Percentiles rank a stretch among this genome's conserved stretches.
Conservation (phyloP, 2,888 invertebrate species). For the Clunio marinus region DNA sequence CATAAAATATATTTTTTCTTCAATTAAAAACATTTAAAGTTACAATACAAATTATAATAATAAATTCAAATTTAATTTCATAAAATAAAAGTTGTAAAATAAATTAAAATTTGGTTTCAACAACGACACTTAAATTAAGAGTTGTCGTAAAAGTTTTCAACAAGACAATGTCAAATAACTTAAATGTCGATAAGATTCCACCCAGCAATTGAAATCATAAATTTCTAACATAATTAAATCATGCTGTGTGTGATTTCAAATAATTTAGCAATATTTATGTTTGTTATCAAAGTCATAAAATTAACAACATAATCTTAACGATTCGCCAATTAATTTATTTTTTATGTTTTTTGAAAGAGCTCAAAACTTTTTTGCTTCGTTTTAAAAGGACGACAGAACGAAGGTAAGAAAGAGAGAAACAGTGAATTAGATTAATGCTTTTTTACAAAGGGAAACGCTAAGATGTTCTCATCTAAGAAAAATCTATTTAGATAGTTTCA, state of each 20-base stretch:
- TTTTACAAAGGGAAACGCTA: neutral
- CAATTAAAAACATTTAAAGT: neutral
- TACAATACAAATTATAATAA: too few relatives aligned
- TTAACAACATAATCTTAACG: neutral
- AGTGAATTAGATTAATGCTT: neutral
- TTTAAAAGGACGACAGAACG: conserved; percentile 5
- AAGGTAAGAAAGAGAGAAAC: neutral
- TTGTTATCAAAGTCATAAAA: neutral
- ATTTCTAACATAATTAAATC: conserved; percentile 27
- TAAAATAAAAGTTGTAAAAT: too few relatives aligned
- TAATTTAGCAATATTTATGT: neutral
- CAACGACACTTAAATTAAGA: too few relatives aligned
- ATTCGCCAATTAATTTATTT: conserved; percentile 13
- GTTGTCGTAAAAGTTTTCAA: too few relatives aligned
- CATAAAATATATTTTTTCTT: neutral
- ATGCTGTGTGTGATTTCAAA: conserved; percentile 42
- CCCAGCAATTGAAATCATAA: neutral
- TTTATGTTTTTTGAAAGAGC: conserved; percentile 41
- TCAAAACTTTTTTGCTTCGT: conserved; percentile 41
- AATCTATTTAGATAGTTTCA: neutral
- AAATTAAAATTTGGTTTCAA: too few relatives aligned
- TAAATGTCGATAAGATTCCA: too few relatives aligned
- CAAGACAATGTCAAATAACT: too few relatives aligned
- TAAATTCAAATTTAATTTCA: too few relatives aligned
- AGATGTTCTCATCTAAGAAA: neutral